Base-by-base conservation (phyloP, 2,113 vertebrate species). In the Dunckerocampus dactyliophorus region DNA sequence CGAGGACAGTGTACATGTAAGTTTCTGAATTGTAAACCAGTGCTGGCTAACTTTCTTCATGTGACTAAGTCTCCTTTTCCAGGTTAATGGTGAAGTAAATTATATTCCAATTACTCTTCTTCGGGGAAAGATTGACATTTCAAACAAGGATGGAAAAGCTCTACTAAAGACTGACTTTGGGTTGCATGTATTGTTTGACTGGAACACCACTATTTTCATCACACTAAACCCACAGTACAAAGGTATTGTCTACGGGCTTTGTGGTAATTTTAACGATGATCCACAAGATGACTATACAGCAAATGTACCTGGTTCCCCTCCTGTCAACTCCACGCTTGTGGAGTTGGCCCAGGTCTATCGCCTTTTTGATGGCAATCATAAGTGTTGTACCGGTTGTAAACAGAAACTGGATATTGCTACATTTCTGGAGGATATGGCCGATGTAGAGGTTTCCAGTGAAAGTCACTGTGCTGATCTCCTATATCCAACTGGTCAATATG, bases 261-360 rank as follows among this genome's bases (percentile, higher is more conserved):
- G 90, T 62, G 88, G 88, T 9, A 89, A 90, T 75, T 90, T 83
- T 62, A 90, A 90, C 1, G 63, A 76, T 13, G 45, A 88, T 60
- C 19, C 52, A 13, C 21, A 48, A 9, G 87, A 90, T 59, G 88
- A 90, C 3, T 61, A 39, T 65, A 17, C n/a, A 19, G 22, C 21
- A n/a, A 11, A 31, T 24, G 47, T n/a, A 10, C 46, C 46, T 15
- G 55, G 20, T 16, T 47, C 46, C 2, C 3, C 11, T 52, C 37
- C 51, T n/a, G 4, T n/a, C 17, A 64, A 55, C n/a, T n/a, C n/a
- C 1, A 59, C 21, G 3, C 64, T 20, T 31, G 22, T 46, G 20
- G 63, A 49, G 1, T 34, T 72, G 1, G 52, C 75, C 64, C 53
- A 84, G 76, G 67, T 71, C 75, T 71, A 64, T 31, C 6, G 5